Base-by-base conservation (phyloP, 92 coral and sea anemone species). In the Epizoanthus rinbou region DNA sequence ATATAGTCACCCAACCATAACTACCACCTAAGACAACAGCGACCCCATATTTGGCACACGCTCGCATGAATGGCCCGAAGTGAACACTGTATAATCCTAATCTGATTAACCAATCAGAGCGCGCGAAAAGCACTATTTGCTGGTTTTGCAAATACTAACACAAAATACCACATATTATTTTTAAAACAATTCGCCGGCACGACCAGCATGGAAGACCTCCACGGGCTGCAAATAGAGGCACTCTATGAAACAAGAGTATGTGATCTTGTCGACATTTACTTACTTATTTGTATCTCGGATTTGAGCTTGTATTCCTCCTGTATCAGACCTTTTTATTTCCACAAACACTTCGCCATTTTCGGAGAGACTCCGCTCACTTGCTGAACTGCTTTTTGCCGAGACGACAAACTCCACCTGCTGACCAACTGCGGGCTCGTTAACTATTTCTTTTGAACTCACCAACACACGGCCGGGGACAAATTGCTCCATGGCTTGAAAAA, bases 391-490 rank as follows among this genome's bases (percentile, higher is more conserved):
- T 50, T 57, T 28, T 13, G 72, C 31, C 21, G 82, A 78, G 45
- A 78, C 82, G 37, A 62, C 70, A 19, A 37, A 62, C 70, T 78
- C 66, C 24, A 47, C 71, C 70, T 78, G 82, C 71, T 78, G 69
- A 2, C 35, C 57, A 62, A 62, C 57, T 22, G 69, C 69, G 82
- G 82, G 82, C 59, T 78, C 82, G 35, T 57, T 19, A 41, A 39
- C 57, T 15, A 41, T 37, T 11, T 59, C 81, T 37, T 21, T n/a
- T 19, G 82, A 41, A 63, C 82, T 65, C 72, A 78, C 70, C 59
- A 78, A 37, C 35, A 78, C 71, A 39, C 82, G 41, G 72, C 82
- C 82, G 82, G 82, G 82, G 39, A 78, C 71, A 62, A 78, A 63
- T 62, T 78, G 82, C 82, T 78, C 71, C 59, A 78, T 59, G 14